Evolutionary conservation across 2,797 vertebrate genomes (phyloP).

Genomic region (Hozukius guyotensis): DNA sequence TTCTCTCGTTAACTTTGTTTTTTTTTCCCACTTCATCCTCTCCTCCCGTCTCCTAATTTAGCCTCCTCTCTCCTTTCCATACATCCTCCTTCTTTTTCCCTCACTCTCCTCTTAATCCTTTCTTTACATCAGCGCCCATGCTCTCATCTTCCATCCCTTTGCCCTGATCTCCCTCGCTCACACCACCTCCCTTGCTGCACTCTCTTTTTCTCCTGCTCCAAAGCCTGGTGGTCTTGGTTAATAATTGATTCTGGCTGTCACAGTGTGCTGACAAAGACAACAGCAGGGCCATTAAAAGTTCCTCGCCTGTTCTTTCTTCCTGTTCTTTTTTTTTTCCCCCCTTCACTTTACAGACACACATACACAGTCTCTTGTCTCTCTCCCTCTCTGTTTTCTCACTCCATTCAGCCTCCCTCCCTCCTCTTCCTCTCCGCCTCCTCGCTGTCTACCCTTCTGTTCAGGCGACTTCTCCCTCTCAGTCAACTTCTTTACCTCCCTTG

Average conservation of each 20-base stretch:
- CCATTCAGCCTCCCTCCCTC: neutral
- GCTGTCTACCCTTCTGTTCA: conserved; percentile 18
- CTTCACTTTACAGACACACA: conserved; percentile 38
- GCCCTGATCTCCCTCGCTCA: conserved; percentile 34
- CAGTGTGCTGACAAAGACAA: conserved; percentile 77
- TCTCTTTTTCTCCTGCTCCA: conserved; percentile 46
- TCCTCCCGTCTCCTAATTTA: conserved; percentile 37
- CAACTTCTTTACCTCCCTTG: neutral
- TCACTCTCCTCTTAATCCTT: neutral
- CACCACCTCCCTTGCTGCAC: conserved; percentile 33
- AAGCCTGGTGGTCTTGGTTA: conserved; percentile 66
- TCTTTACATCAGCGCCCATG: neutral
- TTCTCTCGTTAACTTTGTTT: conserved; percentile 39
- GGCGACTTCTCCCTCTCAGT: conserved; percentile 10
- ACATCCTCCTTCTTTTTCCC: neutral
- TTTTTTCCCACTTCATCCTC: neutral
- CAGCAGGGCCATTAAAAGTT: conserved; percentile 74
- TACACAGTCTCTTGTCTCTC: conserved; percentile 19
- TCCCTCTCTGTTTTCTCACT: conserved; percentile 31
- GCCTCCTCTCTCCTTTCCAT: conserved; percentile 2
- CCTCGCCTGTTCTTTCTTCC: conserved; percentile 59
- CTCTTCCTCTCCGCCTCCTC: conserved; percentile 10
- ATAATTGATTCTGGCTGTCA: conserved; percentile 77
- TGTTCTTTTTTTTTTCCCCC: neutral
- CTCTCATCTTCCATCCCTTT: conserved; percentile 14